Evolutionary conservation across 2,797 vertebrate species (phyloP), one percentile per base, ranked within the genome.

Genomic region (Smutsia temminckii): DNA sequence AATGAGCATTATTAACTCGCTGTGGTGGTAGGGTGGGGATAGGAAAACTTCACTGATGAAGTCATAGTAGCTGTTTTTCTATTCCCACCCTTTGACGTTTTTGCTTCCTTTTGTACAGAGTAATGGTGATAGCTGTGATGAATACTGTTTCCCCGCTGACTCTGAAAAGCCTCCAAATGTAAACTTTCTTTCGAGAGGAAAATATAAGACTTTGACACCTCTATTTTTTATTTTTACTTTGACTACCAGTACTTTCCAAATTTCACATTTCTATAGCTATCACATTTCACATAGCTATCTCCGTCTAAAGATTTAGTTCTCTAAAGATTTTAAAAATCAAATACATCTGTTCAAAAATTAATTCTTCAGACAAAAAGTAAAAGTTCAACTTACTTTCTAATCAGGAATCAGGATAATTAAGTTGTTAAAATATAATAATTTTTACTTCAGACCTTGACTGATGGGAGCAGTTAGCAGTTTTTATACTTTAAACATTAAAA

Each of bases 401-500:
- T 80, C 55, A 94, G 57, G 17, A 42, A 61, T 34, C 14, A 64
- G 46, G 53, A 40, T 81, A 90, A 57, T 86, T 85, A 74, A 88
- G 78, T 77, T 95, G 53, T 85, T 59, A 66, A 72, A 89, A 75
- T 27, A 72, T 32, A 34, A n/a, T 77, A 49, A 34, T 83, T 93
- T 96, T 96, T 34, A 94, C 78, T 89, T 94, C 79, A 90, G 21
- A 59, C 37, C 16, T 77, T 74, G 83, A 84, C 18, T 83, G 71
- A 90, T 79, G 34, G 27, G 23, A 92, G 29, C 20, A 85, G 71
- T 64, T 86, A 46, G 42, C 29, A 92, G 57, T 55, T 95, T 95
- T 94, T 92, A 86, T n/a, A 89, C 18, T 94, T 93, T 91, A 71
- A 96, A 94, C 94, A 81, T 96, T 93, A 92, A 80, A 7, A 57